These are phyloP conservation scores for Tauraco erythrolophus DNA, from an alignment of 2,113 vertebrate species.

Conservation along the genomic window DNA sequence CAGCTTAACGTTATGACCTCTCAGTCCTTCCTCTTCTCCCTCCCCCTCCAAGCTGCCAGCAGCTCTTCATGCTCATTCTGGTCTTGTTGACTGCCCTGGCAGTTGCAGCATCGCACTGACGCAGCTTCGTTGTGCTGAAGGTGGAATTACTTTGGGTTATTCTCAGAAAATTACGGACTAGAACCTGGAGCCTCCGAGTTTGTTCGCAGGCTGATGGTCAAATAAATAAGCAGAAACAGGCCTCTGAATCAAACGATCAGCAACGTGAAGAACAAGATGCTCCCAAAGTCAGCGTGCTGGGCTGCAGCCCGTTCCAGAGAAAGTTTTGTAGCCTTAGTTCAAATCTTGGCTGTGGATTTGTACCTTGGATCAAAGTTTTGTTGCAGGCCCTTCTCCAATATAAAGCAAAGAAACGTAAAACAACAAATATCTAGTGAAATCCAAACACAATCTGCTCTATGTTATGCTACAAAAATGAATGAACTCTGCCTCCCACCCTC, in stretches of 20 bases:
- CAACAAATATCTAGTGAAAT: slow-evolving; percentile 60
- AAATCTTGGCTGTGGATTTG: slow-evolving; percentile 56
- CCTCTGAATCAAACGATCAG: not conserved
- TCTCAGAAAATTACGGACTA: not conserved
- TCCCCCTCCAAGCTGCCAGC: not conserved
- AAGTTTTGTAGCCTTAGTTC: slow-evolving; percentile 42
- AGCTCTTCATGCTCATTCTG: not conserved
- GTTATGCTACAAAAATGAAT: slow-evolving; percentile 65
- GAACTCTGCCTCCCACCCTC: slow-evolving; percentile 68
- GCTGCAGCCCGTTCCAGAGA: not conserved
- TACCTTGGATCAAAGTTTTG: slow-evolving; percentile 62
- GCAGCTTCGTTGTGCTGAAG: not conserved
- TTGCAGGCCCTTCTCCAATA: slow-evolving; percentile 57
- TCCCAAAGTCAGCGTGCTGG: slow-evolving; percentile 1
- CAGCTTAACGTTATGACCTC: not conserved
- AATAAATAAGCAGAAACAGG: slow-evolving; percentile 35
- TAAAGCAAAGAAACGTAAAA: slow-evolving; percentile 57
- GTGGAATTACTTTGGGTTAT: not conserved
- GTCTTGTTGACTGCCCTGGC: not conserved
- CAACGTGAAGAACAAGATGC: not conserved
- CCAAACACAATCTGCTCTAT: slow-evolving; percentile 57
- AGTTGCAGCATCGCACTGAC: not conserved
- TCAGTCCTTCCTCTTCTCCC: not conserved
- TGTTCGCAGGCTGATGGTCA: not conserved
- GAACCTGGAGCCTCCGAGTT: not conserved